Conservation (phyloP, 2,113 vertebrate genomes). For the Ciconia boyciana region DNA sequence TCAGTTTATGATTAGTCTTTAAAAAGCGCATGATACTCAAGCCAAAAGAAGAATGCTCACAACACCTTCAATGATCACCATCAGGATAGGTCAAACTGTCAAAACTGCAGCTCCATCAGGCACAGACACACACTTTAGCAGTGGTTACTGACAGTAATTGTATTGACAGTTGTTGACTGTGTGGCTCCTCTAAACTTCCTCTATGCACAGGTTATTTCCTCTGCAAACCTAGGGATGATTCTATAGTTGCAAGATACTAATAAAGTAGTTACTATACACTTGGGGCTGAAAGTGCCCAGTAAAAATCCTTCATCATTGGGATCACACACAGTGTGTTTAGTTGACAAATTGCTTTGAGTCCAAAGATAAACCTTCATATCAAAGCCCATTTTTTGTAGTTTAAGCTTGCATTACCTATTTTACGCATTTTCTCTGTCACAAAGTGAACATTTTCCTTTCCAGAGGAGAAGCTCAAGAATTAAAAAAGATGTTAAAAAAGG, state of each 20-base stretch:
- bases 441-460: not conserved
- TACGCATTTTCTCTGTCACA: not conserved
- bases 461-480: not conserved
- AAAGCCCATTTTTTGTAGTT: not conserved
- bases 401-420: not conserved
- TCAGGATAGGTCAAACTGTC: not conserved
- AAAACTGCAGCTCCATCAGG: not conserved
- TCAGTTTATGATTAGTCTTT: not conserved
- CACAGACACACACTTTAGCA: not conserved
- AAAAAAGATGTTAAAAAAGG: not conserved
- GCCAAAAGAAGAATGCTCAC: not conserved
- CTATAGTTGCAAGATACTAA: not conserved
- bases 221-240: not conserved
- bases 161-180: accelerated
- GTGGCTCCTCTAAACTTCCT: not conserved
- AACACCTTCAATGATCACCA: not conserved
- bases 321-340: not conserved
- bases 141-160: not conserved
- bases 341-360: not conserved
- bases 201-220: not conserved
- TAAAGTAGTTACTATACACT: not conserved
- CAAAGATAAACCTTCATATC: not conserved
- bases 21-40: not conserved
- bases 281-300: not conserved
- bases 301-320: not conserved